Percentiles rank a stretch among this genome's conserved stretches.
Conservation (phyloP, 2,888 invertebrate genomes). For the Heliconius ismenius region DNA sequence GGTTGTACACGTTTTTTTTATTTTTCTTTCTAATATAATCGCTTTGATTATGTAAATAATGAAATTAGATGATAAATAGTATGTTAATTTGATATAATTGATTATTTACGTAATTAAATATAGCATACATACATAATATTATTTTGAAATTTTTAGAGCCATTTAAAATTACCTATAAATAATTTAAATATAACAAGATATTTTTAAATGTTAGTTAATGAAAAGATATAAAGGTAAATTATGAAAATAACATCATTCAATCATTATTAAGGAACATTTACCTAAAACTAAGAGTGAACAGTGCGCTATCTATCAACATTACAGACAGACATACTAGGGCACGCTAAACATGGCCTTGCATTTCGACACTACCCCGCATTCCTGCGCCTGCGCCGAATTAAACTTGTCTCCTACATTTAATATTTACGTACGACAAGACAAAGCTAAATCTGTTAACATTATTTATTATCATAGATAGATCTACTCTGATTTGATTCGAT, state of each 20-base stretch:
- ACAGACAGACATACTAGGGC: conserved; percentile 35
- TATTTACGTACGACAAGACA: conserved; percentile 41
- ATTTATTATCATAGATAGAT: conserved; percentile 19
- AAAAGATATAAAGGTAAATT: neutral
- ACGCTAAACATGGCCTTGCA: conserved; percentile 41
- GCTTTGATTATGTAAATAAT: conserved; percentile 13
- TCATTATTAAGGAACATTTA: neutral
- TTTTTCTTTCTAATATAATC: conserved; percentile 18
- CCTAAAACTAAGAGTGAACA: conserved; percentile 11
- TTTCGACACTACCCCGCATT: conserved; percentile 45
- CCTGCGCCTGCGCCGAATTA: conserved; percentile 43
- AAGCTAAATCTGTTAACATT: conserved; percentile 33
- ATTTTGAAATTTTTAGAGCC: neutral
- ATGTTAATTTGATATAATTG: neutral
- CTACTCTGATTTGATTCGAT: neutral
- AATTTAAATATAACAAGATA: no score
- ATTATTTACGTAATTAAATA: neutral
- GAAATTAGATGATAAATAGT: neutral
- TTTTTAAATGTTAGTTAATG: no score
- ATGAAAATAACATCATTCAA: neutral
- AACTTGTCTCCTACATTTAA: conserved; percentile 41
- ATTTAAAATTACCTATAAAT: neutral
- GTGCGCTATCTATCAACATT: conserved; percentile 26
- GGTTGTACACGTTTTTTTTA: conserved; percentile 19
- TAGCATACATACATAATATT: neutral